phyloP scores from a whole-genome alignment of 2,888 invertebrate genomes.

The Tetragonisca angustula region DNA sequence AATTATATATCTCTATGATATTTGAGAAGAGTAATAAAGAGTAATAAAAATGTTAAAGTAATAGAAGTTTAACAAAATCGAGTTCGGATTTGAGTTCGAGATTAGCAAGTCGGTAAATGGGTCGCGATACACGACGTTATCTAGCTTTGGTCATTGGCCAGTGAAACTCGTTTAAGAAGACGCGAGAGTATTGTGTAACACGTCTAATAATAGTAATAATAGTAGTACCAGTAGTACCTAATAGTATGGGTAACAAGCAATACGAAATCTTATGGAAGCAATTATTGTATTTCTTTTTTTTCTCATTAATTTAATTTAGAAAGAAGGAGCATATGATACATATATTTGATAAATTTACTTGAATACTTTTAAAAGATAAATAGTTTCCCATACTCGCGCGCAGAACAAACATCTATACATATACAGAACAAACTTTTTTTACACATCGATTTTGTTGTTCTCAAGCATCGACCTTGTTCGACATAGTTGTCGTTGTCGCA shows the following conservation, averaged over 20 bases:
- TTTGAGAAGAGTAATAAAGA: not conserved
- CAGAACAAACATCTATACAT: not conserved
- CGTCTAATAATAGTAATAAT: constrained; percentile 60
- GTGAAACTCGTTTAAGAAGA: constrained; percentile 58
- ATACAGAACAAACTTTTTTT: not conserved
- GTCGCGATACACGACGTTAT: constrained; percentile 66
- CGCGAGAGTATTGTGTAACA: constrained; percentile 61
- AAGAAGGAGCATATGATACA: not conserved
- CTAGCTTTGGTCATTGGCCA: constrained; percentile 72
- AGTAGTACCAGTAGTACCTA: constrained; percentile 17
- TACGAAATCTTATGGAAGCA: constrained; percentile 19
- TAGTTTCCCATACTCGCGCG: too few species aligned
- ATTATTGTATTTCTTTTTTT: not conserved
- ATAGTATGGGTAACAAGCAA: constrained; percentile 18
- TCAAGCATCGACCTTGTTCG: constrained; percentile 6
- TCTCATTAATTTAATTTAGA: not conserved
- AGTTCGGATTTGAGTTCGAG: constrained; percentile 61
- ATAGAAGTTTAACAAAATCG: constrained; percentile 45
- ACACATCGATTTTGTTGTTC: not conserved
- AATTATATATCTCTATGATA: not conserved
- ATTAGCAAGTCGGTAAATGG: constrained; percentile 65
- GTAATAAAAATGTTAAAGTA: constrained; percentile 20
- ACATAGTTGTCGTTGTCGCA: not conserved
- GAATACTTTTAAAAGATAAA: too few species aligned
- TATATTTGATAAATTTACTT: not conserved